Conservation (phyloP, 2,113 vertebrate genomes). For the Microcebus ravelobensis region DNA sequence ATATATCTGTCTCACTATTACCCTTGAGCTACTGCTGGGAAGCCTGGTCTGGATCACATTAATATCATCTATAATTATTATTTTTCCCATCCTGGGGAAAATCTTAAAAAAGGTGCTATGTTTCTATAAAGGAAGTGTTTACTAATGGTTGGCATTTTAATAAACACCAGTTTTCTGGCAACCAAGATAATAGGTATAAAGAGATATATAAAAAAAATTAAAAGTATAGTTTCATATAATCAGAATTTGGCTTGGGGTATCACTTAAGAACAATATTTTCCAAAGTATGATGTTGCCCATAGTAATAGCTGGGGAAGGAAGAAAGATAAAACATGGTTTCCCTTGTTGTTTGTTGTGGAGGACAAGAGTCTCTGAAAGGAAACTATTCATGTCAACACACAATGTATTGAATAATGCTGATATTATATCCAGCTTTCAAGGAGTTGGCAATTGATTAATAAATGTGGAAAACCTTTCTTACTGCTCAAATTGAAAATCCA, state of each 20-base stretch:
- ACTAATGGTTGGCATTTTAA: background rate
- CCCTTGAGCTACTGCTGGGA: background rate
- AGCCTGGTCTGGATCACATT: background rate
- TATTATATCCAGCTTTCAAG: background rate
- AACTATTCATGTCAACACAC: background rate
- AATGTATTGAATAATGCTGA: background rate
- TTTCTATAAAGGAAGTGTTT: conserved; percentile 3
- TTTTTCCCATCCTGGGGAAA: background rate
- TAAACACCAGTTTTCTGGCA: background rate
- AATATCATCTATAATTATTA: background rate
- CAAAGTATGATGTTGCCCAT: background rate
- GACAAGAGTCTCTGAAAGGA: background rate
- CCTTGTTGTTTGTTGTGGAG: conserved; percentile 25
- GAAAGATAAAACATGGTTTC: background rate
- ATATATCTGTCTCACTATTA: background rate
- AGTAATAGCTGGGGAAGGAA: background rate
- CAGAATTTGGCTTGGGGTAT: background rate
- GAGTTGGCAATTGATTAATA: conserved; percentile 20
- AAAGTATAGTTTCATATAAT: background rate
- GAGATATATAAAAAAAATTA: background rate
- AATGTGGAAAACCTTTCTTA: background rate
- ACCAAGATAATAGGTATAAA: background rate
- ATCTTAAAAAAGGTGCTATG: background rate
- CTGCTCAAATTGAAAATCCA: background rate
- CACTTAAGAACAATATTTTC: conserved; percentile 8